Percentiles rank a stretch among this genome's conserved stretches.
Evolutionary conservation across 1,140 invertebrate genomes (phyloP).

Genomic region (Tetramorium simillimum): DNA sequence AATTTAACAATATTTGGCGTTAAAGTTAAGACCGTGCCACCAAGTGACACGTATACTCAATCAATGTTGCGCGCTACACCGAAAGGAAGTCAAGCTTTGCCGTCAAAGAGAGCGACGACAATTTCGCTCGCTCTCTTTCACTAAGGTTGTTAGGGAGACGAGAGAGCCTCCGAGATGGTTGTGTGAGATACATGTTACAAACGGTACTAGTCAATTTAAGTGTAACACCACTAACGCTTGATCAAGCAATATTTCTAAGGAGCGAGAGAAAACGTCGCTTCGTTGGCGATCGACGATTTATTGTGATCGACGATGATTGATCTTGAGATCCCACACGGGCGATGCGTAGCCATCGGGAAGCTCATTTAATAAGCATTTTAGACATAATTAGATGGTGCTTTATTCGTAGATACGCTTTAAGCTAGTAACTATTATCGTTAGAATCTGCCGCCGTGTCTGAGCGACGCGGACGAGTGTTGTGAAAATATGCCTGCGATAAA

Average conservation of each 20-base stretch:
- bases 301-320: conserved; percentile 66
- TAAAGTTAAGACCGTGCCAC: conserved; percentile 51
- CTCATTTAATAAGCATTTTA: conserved; percentile 76
- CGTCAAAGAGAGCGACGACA: conserved; percentile 5
- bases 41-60: conserved; percentile 40
- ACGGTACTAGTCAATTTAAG: conserved; percentile 80
- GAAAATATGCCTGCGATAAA: conserved; percentile 31
- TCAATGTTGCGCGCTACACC: conserved; percentile 63
- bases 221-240: conserved; percentile 78
- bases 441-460: conserved; percentile 60
- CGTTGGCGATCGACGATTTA: conserved; percentile 37
- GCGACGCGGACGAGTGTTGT: conserved; percentile 64
- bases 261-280: conserved; percentile 57
- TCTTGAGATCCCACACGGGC: conserved; percentile 63
- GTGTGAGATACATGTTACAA: conserved; percentile 43
- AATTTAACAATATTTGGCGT: conserved; percentile 61
- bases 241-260: conserved; percentile 77
- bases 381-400: conserved; percentile 81
- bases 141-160: conserved; percentile 24
- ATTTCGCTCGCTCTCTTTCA: conserved; percentile 4
- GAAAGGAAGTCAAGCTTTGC: conserved; percentile 71
- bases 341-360: conserved; percentile 59
- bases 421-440: conserved; percentile 70
- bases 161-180: conserved; percentile 4
- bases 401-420: conserved; percentile 80